Evolutionary conservation across 2,113 vertebrate species (phyloP).

Genomic region (Tetrax tetrax): DNA sequence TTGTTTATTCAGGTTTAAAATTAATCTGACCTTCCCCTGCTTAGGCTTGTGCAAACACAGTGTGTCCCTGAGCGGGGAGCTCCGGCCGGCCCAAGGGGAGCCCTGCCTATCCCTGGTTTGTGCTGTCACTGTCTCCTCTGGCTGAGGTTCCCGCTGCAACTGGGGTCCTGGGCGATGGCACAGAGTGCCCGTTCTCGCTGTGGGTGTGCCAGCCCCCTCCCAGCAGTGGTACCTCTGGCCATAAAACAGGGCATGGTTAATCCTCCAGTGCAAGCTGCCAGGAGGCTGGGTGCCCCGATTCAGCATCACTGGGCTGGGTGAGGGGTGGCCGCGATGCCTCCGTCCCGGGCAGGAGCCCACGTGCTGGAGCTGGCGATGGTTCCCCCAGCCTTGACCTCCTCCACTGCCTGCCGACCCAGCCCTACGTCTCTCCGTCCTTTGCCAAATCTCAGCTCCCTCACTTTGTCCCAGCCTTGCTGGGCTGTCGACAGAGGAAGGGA

Average conservation of each 20-base stretch:
- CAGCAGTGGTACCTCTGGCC: background rate
- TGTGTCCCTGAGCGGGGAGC: background rate
- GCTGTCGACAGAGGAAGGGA: background rate
- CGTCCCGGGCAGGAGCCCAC: background rate
- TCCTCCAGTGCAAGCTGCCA: background rate
- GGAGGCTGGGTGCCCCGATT: background rate
- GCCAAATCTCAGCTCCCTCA: background rate
- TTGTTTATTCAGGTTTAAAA: constrained; percentile 68
- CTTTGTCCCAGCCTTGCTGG: background rate
- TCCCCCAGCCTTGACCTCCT: background rate
- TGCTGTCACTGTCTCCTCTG: fast-evolving
- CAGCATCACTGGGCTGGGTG: background rate
- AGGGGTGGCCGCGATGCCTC: background rate
- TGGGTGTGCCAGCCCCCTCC: background rate
- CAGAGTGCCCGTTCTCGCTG: fast-evolving
- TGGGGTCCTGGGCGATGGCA: background rate
- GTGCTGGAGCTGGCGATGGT: background rate
- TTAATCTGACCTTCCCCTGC: constrained; percentile 46
- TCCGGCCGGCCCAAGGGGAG: background rate
- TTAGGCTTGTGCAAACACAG: constrained; percentile 18
- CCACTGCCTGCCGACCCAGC: fast-evolving
- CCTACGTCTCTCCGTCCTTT: background rate
- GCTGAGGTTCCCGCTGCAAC: background rate
- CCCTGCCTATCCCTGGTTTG: background rate
- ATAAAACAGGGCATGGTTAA: background rate